Evolutionary conservation across 2,888 invertebrate genomes (phyloP), one percentile per base, ranked within the genome.

Genomic region (Chalcosyrphus nemorum): DNA sequence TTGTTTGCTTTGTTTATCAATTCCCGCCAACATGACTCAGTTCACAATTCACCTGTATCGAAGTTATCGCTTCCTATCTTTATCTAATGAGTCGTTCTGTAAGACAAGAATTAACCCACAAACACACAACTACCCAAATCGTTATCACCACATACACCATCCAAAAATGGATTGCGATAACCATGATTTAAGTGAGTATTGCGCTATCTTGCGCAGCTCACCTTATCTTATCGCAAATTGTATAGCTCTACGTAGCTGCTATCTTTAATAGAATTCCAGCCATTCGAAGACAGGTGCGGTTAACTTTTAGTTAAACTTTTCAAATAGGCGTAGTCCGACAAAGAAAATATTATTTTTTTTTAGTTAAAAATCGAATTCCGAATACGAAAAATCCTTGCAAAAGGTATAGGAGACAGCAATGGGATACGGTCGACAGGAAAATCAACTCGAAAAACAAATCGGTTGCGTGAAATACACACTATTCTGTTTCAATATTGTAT

Each of bases 391-490:
- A 76, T 78, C 77, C 81, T 77, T 81, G 11, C 35, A 45, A 45
- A 52, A 72, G 63, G 50, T 47, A 50, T 6, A 38, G 32, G 6
- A 15, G 13, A 21, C 21, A 19, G 6, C 45, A 29, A 90, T 90
- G 90, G 90, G 89, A 66, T 88, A 88, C 82, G 90, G 89, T 56
- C 63, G 87, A 50, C 86, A 85, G 71, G 90, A 89, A 57, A 90
- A 89, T 57, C 94, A 94, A 89, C 92, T 96, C 88, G 96, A 96
- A 89, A 95, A 94, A 86, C 95, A 95, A 89, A 96, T 96, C 88
- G 95, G 94, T 86, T 94, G 95, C 89, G 93, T 97, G 86, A 97
- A 96, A 91, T 97, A 96, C 91, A 95, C 95, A 54, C 92, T 97
- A 86, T 95, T 97, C 88, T 96, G 95, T 89, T 94, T 96, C 91